Evolutionary conservation across 1,140 invertebrate genomes (phyloP).

Genomic region (Eupristina koningsbergeri): DNA sequence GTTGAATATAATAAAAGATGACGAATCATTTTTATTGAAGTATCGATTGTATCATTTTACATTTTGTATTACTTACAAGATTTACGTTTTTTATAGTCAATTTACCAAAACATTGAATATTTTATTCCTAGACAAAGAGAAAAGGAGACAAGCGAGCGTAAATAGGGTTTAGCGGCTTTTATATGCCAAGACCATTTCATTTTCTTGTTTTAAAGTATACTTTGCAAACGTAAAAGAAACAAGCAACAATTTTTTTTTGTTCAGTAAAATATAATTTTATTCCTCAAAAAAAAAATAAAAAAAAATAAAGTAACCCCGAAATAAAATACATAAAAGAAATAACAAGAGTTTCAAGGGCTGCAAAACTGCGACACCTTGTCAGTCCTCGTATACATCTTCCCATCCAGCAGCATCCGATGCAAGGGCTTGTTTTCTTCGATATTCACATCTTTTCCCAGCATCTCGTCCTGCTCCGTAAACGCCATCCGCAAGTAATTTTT

Average conservation of each 20-base stretch:
- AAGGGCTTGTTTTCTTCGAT: neutral
- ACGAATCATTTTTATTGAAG: too few species aligned
- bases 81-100: neutral
- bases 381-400: slow-evolving; percentile 35
- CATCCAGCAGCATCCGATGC: slow-evolving; percentile 28
- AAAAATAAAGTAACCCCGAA: too few species aligned
- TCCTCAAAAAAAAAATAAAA: slow-evolving; percentile 14
- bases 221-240: neutral
- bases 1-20: too few species aligned
- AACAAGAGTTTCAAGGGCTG: neutral
- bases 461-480: slow-evolving; percentile 58
- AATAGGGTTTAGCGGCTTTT: neutral
- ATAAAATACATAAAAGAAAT: neutral
- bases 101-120: neutral
- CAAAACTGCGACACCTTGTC: slow-evolving; percentile 22
- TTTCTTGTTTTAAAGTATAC: too few species aligned
- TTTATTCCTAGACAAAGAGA: neutral
- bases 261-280: neutral
- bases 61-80: neutral
- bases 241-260: neutral
- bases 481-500: slow-evolving; percentile 72
- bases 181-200: too few species aligned
- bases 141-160: neutral
- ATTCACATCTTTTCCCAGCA: neutral
- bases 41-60: neutral